These are phyloP conservation scores for Cirrhinus molitorella DNA, from an alignment of 2,797 vertebrate species.

Conservation along the genomic window DNA sequence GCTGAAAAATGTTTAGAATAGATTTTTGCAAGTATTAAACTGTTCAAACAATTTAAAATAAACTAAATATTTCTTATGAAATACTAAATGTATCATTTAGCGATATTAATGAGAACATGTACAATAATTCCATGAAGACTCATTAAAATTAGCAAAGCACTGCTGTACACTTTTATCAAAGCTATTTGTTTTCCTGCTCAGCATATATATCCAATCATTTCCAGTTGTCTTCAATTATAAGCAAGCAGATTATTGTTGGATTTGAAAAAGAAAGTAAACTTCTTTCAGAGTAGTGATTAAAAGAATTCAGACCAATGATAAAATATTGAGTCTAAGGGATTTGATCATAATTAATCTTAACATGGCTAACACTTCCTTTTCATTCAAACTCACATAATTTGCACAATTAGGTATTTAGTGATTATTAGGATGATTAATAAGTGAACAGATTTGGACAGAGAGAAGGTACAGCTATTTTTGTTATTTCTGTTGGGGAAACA, in stretches of 20 bases:
- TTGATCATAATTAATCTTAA: constrained; percentile 45
- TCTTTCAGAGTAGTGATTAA: not conserved
- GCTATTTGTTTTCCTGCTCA: constrained; percentile 1
- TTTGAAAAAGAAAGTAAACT: not conserved
- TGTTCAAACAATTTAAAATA: not conserved
- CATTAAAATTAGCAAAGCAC: not conserved
- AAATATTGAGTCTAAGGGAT: constrained; percentile 13
- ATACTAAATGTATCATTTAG: not conserved
- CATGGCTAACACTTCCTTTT: constrained; percentile 27
- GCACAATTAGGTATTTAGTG: constrained; percentile 24
- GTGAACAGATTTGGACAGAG: not conserved
- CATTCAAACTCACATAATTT: constrained; percentile 6
- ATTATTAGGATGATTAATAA: constrained; percentile 10
- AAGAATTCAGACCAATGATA: constrained; percentile 20
- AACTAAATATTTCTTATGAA: not conserved
- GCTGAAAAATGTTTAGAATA: not conserved
- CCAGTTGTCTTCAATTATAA: constrained; percentile 39
- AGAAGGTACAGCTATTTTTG: not conserved
- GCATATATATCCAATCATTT: constrained; percentile 7
- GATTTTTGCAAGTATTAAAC: not conserved
- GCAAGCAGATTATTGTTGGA: constrained; percentile 23
- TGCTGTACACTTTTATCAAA: not conserved
- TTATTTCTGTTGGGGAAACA: not conserved
- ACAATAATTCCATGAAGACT: not conserved
- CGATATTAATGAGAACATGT: not conserved